phyloP scores from a whole-genome alignment of 2,797 vertebrate species.

The Nannoperca obscura region DNA sequence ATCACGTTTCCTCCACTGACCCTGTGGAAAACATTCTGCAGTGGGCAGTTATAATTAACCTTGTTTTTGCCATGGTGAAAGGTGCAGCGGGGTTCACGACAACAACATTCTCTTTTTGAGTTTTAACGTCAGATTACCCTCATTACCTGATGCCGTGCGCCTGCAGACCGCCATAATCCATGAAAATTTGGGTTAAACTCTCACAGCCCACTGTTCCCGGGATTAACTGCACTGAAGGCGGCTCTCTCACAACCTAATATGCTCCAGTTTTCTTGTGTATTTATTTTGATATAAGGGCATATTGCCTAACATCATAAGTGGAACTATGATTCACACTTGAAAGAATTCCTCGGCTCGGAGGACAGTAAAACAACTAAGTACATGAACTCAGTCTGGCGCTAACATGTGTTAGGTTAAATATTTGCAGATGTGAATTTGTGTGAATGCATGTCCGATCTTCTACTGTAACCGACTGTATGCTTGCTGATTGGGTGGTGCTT shows the following conservation, averaged over 20 bases:
- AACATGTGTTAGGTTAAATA: neutral
- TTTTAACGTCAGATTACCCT: conserved; percentile 67
- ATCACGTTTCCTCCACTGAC: neutral
- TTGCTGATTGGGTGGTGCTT: conserved; percentile 19
- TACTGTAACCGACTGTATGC: conserved; percentile 8
- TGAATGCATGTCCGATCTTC: conserved; percentile 21
- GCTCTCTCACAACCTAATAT: neutral
- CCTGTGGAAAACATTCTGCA: neutral
- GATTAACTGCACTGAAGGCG: conserved; percentile 11
- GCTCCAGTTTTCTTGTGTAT: neutral
- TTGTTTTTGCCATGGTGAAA: conserved; percentile 36
- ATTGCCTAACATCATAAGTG: too few relatives aligned
- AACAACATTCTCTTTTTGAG: conserved; percentile 36
- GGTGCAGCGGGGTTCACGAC: conserved; percentile 51
- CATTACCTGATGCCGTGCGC: conserved; percentile 40
- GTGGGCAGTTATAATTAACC: conserved; percentile 36
- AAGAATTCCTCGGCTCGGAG: neutral
- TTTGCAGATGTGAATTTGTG: conserved; percentile 6
- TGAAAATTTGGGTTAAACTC: conserved; percentile 69
- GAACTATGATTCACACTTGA: neutral
- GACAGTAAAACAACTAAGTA: neutral
- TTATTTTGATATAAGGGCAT: neutral
- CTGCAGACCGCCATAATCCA: conserved; percentile 40
- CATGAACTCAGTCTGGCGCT: neutral
- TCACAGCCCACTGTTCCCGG: conserved; percentile 17